Conservation (phyloP, 1,140 invertebrate species). For the Drosophila bocki region DNA sequence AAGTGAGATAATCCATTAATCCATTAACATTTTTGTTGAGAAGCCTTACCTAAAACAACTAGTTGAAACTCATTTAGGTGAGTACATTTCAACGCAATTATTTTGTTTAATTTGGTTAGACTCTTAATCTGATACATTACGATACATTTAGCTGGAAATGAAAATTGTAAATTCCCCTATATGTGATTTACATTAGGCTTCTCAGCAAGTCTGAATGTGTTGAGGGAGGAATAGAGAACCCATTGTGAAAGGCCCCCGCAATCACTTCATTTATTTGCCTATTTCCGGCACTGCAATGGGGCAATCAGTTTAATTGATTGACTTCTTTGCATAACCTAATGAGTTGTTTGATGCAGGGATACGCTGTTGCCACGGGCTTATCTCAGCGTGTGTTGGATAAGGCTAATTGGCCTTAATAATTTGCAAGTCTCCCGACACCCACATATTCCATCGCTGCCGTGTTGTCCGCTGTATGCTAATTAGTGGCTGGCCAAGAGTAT, state of each 20-base stretch:
- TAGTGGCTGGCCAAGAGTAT: neutral
- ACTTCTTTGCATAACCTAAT: slow-evolving; percentile 1
- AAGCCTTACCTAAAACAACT: neutral
- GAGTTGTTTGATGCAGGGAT: neutral
- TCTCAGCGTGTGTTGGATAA: slow-evolving; percentile 1
- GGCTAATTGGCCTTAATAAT: slow-evolving; percentile 17
- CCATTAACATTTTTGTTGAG: neutral
- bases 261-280: neutral
- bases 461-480: slow-evolving; percentile 6
- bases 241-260: neutral
- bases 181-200: neutral
- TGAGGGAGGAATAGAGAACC: neutral
- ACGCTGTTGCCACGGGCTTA: neutral
- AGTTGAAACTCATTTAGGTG: neutral
- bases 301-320: slow-evolving; percentile 11
- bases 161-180: neutral
- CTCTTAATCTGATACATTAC: slow-evolving; percentile 1
- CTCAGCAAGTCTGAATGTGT: neutral
- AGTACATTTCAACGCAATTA: neutral
- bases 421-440: neutral
- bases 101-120: neutral
- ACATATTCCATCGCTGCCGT: neutral
- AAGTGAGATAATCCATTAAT: neutral
- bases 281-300: neutral
- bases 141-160: neutral